These are phyloP conservation scores for Psittacula echo DNA, from an alignment of 2,797 vertebrate species.

Conservation along the genomic window DNA sequence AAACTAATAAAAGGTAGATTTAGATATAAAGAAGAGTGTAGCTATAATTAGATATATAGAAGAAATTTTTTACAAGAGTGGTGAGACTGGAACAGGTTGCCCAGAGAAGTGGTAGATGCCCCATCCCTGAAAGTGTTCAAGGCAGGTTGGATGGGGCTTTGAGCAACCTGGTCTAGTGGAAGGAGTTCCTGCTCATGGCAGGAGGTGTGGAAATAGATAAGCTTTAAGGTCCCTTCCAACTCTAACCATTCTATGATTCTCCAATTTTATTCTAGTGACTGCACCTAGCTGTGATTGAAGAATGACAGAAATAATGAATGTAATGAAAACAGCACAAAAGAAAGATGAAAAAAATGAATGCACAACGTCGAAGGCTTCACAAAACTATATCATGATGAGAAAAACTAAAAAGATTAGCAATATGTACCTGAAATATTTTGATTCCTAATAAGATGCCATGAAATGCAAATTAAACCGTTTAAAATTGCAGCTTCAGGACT, in stretches of 20 bases:
- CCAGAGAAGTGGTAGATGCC: background rate
- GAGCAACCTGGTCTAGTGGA: background rate
- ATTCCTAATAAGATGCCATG: background rate
- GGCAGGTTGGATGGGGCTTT: background rate
- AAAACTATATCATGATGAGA: slow-evolving; percentile 40
- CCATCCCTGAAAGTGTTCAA: background rate
- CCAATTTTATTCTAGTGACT: background rate
- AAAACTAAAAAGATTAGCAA: background rate
- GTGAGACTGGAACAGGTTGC: background rate
- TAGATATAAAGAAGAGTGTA: background rate
- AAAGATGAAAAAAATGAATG: slow-evolving; percentile 70
- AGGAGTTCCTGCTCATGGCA: accelerated
- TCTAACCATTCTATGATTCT: background rate
- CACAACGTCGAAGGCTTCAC: slow-evolving; percentile 46
- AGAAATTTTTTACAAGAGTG: background rate
- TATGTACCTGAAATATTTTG: slow-evolving; percentile 23
- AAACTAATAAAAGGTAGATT: background rate
- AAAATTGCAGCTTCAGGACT: background rate
- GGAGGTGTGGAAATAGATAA: background rate
- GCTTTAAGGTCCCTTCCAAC: background rate
- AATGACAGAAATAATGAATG: slow-evolving; percentile 67
- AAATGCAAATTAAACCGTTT: slow-evolving; percentile 3
- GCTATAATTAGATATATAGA: background rate
- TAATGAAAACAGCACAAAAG: slow-evolving; percentile 67
- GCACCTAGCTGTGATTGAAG: slow-evolving; percentile 25